These are phyloP conservation scores for Cataglyphis altisquamis DNA, from an alignment of 2,888 invertebrate genomes.

Conservation along the genomic window DNA sequence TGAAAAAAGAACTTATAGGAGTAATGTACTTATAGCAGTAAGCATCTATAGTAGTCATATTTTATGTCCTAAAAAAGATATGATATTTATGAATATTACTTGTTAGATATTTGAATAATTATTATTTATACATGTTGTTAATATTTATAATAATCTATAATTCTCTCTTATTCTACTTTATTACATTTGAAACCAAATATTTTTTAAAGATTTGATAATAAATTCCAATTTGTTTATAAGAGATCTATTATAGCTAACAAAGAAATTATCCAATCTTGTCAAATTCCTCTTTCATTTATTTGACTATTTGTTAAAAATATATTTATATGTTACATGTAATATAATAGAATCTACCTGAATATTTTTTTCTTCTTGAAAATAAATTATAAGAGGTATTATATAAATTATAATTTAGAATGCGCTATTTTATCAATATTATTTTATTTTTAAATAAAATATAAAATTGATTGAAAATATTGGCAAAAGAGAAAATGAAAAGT, in stretches of 20 bases:
- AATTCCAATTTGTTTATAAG: neutral
- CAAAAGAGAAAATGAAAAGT: slow-evolving; percentile 5
- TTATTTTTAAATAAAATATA: slow-evolving; percentile 37
- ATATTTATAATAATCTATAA: neutral
- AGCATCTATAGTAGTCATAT: neutral
- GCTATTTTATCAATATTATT: neutral
- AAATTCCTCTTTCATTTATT: neutral
- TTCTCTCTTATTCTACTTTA: neutral
- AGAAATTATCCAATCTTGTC: neutral
- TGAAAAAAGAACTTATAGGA: neutral
- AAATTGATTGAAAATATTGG: slow-evolving; percentile 12
- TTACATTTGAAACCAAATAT: neutral
- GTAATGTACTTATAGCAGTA: too few species aligned
- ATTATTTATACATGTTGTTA: slow-evolving; percentile 21
- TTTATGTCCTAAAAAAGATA: slow-evolving; percentile 7
- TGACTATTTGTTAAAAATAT: neutral
- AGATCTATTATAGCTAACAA: neutral
- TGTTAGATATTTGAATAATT: neutral
- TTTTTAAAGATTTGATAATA: neutral
- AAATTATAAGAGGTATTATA: neutral
- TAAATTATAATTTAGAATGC: too few species aligned
- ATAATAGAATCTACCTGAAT: neutral
- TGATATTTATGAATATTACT: slow-evolving; percentile 13
- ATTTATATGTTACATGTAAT: neutral
- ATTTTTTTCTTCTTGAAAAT: neutral